Conservation (phyloP, 2,797 vertebrate genomes). For the Diceros bicornis region DNA sequence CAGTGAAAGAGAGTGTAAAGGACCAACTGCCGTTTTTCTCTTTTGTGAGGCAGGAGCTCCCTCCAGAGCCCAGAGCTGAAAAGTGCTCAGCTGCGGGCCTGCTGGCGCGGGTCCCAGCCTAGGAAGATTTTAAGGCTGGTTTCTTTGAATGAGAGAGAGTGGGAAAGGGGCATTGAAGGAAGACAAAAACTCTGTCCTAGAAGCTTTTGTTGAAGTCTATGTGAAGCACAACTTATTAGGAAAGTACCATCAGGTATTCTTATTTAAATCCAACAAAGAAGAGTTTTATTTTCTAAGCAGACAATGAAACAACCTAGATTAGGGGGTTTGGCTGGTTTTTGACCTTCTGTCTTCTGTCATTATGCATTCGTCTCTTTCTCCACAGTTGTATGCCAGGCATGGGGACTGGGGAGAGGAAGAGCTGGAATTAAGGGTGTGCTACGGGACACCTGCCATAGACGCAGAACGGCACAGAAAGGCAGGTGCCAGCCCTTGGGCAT, state of each 20-base stretch:
- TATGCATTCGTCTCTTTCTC: neutral
- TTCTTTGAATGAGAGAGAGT: neutral
- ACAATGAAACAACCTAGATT: neutral
- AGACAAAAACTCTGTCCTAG: neutral
- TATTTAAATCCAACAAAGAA: neutral
- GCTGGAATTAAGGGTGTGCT: neutral
- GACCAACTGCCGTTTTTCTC: fast-evolving
- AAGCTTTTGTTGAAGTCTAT: neutral
- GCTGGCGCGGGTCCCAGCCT: too few species aligned
- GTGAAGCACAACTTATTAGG: neutral
- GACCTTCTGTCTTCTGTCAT: neutral
- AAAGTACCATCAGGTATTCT: neutral
- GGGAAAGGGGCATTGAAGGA: neutral
- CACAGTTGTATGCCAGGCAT: neutral
- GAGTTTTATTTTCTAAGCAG: neutral
- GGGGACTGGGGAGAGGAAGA: neutral
- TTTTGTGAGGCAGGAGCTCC: constrained; percentile 32
- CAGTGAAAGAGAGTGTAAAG: neutral
- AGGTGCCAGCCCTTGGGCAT: neutral
- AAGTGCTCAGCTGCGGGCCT: neutral
- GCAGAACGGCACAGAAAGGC: neutral
- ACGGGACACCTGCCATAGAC: fast-evolving
- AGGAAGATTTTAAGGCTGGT: too few species aligned
- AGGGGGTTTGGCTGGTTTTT: neutral
- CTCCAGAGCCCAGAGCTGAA: constrained; percentile 65